A percentile compares a stretch with the other conserved stretches of the same genome.
Conservation (phyloP, 2,888 invertebrate species). For the Epistrophella euchroma region DNA sequence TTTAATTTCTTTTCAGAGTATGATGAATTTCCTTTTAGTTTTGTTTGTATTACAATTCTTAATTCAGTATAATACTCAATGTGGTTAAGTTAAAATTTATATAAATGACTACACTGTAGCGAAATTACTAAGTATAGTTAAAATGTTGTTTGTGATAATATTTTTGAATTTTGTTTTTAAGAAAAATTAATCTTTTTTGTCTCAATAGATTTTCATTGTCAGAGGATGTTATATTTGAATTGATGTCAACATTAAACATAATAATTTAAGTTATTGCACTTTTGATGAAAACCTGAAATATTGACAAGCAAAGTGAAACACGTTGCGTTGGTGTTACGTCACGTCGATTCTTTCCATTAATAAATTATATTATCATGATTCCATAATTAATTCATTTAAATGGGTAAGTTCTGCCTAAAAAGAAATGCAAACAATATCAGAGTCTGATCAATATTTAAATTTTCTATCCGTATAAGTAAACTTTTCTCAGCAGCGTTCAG, state of each 20-base stretch:
- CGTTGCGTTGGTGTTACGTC: not conserved
- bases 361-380: not conserved
- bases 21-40: not conserved
- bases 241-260: not conserved
- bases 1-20: slow-evolving; percentile 4
- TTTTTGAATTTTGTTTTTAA: slow-evolving; percentile 11
- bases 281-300: not conserved
- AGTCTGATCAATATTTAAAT: not conserved
- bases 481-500: not conserved
- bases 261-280: not conserved
- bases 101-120: slow-evolving; percentile 34
- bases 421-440: not conserved
- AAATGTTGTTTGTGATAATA: slow-evolving; percentile 3
- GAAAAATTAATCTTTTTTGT: not conserved
- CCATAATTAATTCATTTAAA: not conserved
- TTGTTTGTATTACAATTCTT: not conserved
- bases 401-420: not conserved
- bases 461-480: not conserved
- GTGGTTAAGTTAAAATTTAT: slow-evolving; percentile 38
- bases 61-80: slow-evolving; percentile 52
- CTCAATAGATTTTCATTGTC: not conserved
- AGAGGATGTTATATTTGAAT: not conserved
- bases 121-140: slow-evolving; percentile 19
- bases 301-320: not conserved
- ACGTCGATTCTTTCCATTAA: not conserved